phyloP scores from a whole-genome alignment of 2,888 invertebrate genomes.

The Lycia hirtaria region DNA sequence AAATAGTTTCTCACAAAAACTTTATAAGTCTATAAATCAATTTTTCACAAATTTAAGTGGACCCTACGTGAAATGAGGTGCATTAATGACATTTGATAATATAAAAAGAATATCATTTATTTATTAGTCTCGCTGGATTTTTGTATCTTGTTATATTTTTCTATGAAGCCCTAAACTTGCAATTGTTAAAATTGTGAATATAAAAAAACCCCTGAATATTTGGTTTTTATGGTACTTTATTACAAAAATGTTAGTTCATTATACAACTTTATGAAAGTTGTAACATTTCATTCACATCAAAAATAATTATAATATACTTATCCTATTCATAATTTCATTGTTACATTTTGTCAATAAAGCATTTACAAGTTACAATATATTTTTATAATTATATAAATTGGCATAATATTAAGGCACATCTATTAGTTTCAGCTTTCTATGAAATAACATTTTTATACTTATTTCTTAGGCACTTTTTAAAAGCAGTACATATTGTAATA shows the following conservation, averaged over 20 bases:
- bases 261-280: slow-evolving; percentile 73
- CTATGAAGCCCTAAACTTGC: background rate
- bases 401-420: slow-evolving; percentile 58
- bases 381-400: slow-evolving; percentile 44
- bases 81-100: too few species aligned
- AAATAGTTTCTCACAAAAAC: too few species aligned
- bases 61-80: too few species aligned
- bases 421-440: slow-evolving; percentile 37
- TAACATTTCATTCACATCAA: slow-evolving; percentile 61
- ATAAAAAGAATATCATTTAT: too few species aligned
- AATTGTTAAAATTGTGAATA: background rate
- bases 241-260: slow-evolving; percentile 65
- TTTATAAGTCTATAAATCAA: too few species aligned
- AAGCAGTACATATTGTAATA: slow-evolving; percentile 6
- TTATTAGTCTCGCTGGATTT: too few species aligned
- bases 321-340: slow-evolving; percentile 38
- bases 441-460: slow-evolving; percentile 12
- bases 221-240: slow-evolving; percentile 42
- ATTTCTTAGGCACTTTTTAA: slow-evolving; percentile 25
- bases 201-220: background rate
- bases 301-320: slow-evolving; percentile 55
- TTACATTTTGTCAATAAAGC: slow-evolving; percentile 46
- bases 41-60: too few species aligned
- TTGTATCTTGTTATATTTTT: background rate
- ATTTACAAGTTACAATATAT: slow-evolving; percentile 25